Evolutionary conservation across 2,113 vertebrate genomes (phyloP), one percentile per base, ranked within the genome.

Genomic region (Lampris incognitus): DNA sequence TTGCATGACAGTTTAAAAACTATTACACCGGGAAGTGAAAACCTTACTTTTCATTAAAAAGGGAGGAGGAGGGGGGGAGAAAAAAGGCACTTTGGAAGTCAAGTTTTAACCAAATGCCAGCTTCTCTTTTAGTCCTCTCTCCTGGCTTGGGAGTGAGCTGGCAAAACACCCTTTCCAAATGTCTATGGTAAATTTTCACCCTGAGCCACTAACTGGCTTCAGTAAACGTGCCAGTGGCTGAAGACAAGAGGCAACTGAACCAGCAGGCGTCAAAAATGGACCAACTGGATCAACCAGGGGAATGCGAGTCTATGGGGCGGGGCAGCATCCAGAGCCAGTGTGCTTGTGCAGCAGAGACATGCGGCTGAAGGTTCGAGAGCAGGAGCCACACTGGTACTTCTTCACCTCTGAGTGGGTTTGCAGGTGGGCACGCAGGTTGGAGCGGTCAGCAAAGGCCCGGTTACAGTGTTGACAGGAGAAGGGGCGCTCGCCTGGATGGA

Each of bases 281-380:
- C 36, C 74, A 7, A 46, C 7, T 7, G 4, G 13, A 38, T 11
- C 39, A 74, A 54, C 76, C 49, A 0, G 67, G 60, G 79, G 80
- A 79, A 79, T 72, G 84, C 63, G 76, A 13, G 24, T 79, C 89
- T 95, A 97, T 51, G 95, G 94, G 40, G 95, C 92, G 0, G 94
- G 93, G 0, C 95, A 95, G 87, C 97, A 98, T 87, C 96, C 96
- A 0, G 97, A 96, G 79, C 96, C 93, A 1, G 93, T 93, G 62
- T 99, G 98, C 83, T 99, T 99, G 92, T 99, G 97, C 52, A 99
- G 96, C 85, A 99, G 94, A 3, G 97, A 99, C 98, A 99, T 99
- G 63, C 97, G 96, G 78, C 97, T 99, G 95, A 99, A 99, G 94
- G 97, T 99, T 76, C 97, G 95, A 3, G 97, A 94, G 74, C 98